These are phyloP conservation scores for Cathartes aura DNA, from an alignment of 2,113 vertebrate species.

Conservation along the genomic window DNA sequence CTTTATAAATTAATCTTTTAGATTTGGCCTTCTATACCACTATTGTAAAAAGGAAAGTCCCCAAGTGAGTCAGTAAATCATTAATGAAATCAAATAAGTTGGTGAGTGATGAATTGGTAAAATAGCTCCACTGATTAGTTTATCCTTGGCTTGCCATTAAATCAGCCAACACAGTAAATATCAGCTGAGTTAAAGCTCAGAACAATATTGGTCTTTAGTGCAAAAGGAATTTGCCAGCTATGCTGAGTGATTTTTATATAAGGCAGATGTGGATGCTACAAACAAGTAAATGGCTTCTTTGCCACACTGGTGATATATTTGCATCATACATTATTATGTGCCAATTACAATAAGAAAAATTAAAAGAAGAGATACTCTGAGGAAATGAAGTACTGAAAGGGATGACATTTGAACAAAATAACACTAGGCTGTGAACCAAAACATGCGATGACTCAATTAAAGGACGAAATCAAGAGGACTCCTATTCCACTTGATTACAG, in stretches of 20 bases:
- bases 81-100: not conserved
- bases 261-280: not conserved
- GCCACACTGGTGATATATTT: not conserved
- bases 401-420: not conserved
- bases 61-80: not conserved
- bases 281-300: not conserved
- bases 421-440: not conserved
- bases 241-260: not conserved
- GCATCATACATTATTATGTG: not conserved
- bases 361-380: not conserved
- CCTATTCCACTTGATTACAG: not conserved
- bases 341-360: not conserved
- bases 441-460: not conserved
- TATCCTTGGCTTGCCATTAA: not conserved
- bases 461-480: not conserved
- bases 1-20: not conserved
- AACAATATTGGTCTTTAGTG: not conserved
- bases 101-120: not conserved
- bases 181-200: not conserved
- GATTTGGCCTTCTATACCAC: not conserved
- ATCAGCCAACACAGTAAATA: not conserved
- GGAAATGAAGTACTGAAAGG: not conserved
- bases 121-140: slow-evolving; percentile 7
- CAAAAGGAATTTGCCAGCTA: not conserved
- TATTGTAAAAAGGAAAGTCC: not conserved